phyloP scores from a whole-genome alignment of 2,797 vertebrate species.

The Clarias fuscus region DNA sequence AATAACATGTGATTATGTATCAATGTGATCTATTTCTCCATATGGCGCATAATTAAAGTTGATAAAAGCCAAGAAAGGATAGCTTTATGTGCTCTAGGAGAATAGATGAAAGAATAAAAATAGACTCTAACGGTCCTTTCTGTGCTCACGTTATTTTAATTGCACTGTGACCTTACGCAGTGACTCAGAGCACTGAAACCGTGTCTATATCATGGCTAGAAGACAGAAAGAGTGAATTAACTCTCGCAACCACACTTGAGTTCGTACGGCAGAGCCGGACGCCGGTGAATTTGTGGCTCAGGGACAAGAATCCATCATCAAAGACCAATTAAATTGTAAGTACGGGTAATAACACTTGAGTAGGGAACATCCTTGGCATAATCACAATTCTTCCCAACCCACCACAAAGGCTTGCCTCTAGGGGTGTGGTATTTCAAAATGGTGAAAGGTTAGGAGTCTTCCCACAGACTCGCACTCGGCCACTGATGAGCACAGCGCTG shows the following conservation, averaged over 20 bases:
- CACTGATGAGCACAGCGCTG: conserved; percentile 37
- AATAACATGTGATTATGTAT: conserved; percentile 13
- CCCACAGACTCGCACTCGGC: conserved; percentile 8
- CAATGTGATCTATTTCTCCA: conserved; percentile 14
- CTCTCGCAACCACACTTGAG: conserved; percentile 12
- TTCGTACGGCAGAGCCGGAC: conserved; percentile 12
- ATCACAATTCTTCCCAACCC: conserved; percentile 41
- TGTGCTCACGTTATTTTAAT: conserved; percentile 36
- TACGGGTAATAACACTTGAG: conserved; percentile 51
- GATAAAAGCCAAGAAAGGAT: neutral
- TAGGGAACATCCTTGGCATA: conserved; percentile 42
- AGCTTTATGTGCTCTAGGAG: conserved; percentile 9
- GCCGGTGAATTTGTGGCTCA: conserved; percentile 33
- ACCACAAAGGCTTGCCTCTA: conserved; percentile 44
- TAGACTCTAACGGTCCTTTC: neutral
- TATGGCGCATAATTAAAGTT: conserved; percentile 19
- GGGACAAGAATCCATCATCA: conserved; percentile 48
- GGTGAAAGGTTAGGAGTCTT: conserved; percentile 53
- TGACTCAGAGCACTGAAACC: conserved; percentile 4
- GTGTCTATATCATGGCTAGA: conserved; percentile 25
- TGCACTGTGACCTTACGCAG: conserved; percentile 25
- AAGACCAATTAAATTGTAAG: conserved; percentile 55
- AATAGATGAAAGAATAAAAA: conserved; percentile 21
- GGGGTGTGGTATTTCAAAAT: conserved; percentile 57
- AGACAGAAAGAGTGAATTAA: conserved; percentile 39